phyloP scores from a whole-genome alignment of 2,113 vertebrate genomes.

The Crotophaga sulcirostris region DNA sequence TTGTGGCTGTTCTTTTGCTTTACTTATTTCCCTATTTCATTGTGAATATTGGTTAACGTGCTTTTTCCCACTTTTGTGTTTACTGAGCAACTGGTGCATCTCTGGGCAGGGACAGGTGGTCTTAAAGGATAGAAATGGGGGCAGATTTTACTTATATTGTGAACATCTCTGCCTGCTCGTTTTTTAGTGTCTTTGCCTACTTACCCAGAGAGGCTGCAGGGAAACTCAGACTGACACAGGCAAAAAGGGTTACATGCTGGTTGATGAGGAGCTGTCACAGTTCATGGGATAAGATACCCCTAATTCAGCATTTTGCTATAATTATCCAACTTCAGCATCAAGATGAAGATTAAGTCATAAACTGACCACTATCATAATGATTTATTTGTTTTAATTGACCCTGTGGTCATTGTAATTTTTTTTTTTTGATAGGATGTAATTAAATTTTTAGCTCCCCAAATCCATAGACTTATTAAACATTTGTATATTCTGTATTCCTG shows the following conservation, averaged over 20 bases:
- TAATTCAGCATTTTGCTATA: background rate
- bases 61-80: background rate
- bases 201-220: background rate
- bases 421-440: background rate
- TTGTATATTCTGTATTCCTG: background rate
- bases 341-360: background rate
- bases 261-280: background rate
- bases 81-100: background rate
- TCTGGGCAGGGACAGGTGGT: background rate
- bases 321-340: background rate
- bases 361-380: background rate
- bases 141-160: background rate
- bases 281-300: background rate
- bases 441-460: background rate
- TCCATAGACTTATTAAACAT: background rate
- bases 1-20: background rate
- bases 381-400: background rate
- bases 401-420: background rate
- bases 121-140: background rate
- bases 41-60: background rate
- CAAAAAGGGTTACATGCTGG: background rate
- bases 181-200: background rate
- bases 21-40: background rate
- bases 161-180: background rate
- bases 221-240: background rate